Evolutionary conservation across 2,888 invertebrate genomes (phyloP).

Genomic region (Lithophane leautieri): DNA sequence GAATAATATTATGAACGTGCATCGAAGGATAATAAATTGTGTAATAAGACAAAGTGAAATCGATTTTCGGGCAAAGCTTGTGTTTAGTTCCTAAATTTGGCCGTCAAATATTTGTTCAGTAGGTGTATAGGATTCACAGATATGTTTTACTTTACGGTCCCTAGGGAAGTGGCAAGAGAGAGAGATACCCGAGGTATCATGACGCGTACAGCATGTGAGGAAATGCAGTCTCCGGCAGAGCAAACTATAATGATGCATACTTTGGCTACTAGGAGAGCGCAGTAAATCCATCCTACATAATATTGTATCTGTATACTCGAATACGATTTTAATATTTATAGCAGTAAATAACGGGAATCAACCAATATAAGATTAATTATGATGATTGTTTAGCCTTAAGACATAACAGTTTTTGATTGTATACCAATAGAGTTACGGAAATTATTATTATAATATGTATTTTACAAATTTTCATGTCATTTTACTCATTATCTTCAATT

Average conservation of each 20-base stretch:
- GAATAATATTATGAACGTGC: conserved; percentile 65
- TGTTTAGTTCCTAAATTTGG: conserved; percentile 89
- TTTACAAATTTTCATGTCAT: conserved; percentile 68
- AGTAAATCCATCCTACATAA: conserved; percentile 65
- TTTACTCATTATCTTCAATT: conserved; percentile 66
- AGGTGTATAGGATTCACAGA: conserved; percentile 69
- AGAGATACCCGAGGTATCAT: conserved; percentile 44
- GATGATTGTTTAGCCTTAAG: conserved; percentile 69
- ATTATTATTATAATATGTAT: conserved; percentile 64
- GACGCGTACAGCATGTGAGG: conserved; percentile 58
- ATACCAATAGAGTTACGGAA: conserved; percentile 73
- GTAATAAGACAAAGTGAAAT: conserved; percentile 77
- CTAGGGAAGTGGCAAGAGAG: conserved; percentile 48
- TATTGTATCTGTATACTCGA: conserved; percentile 69
- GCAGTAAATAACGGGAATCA: conserved; percentile 71
- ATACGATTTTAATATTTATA: conserved; percentile 68
- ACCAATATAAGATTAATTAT: conserved; percentile 68
- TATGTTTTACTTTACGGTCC: conserved; percentile 68
- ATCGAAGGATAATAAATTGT: conserved; percentile 72
- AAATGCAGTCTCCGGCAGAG: conserved; percentile 58
- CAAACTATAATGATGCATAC: conserved; percentile 38
- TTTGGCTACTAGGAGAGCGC: conserved; percentile 57
- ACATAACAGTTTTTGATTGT: conserved; percentile 76
- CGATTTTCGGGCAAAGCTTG: conserved; percentile 87
- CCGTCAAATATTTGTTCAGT: conserved; percentile 70